These are phyloP conservation scores for Rhogogaster chlorosoma DNA, from an alignment of 2,888 invertebrate species.

Conservation along the genomic window DNA sequence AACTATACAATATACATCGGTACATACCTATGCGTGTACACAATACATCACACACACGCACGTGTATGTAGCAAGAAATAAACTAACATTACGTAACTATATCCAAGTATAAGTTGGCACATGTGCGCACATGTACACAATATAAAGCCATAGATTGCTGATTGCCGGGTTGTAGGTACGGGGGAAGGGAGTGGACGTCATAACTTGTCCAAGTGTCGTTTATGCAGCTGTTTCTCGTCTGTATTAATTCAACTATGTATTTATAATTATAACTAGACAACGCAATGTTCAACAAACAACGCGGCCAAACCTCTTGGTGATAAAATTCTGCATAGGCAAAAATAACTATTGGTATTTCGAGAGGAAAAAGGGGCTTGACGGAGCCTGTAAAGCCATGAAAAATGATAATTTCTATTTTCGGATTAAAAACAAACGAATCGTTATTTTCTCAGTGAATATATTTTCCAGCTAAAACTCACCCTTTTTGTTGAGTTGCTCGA, in stretches of 20 bases:
- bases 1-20: not conserved
- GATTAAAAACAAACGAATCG: too few relatives aligned
- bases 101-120: not conserved
- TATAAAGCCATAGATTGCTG: not conserved
- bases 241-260: not conserved
- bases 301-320: not conserved
- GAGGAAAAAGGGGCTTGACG: too few relatives aligned
- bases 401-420: too few relatives aligned
- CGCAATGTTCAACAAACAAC: not conserved
- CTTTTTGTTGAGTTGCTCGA: too few relatives aligned
- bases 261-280: not conserved
- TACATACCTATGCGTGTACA: too few relatives aligned
- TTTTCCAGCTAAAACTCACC: too few relatives aligned
- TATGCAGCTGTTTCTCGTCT: conserved; percentile 45
- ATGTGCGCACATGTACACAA: not conserved
- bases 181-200: not conserved
- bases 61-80: not conserved
- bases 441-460: too few relatives aligned
- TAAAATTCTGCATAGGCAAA: not conserved
- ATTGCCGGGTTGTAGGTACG: not conserved
- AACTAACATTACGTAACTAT: not conserved
- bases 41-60: too few relatives aligned
- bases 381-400: too few relatives aligned
- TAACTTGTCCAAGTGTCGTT: conserved; percentile 3
- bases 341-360: not conserved